Base-by-base conservation (phyloP, 2,888 invertebrate species). In the Lepas anatifera region DNA sequence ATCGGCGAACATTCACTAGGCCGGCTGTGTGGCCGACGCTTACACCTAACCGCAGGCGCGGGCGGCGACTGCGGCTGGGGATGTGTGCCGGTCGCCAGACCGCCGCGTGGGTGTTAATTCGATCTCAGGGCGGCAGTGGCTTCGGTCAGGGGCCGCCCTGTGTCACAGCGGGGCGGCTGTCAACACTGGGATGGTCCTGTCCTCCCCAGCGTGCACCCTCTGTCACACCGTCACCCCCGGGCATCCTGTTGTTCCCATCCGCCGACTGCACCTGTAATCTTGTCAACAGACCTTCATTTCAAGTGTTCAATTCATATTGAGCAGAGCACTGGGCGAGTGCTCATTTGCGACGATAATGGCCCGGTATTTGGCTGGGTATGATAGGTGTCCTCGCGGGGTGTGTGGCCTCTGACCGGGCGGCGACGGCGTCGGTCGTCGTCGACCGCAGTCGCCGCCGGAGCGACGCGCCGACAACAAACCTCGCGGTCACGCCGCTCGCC, bases 271-370 rank as follows among this genome's bases (percentile, higher is more conserved):
- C 25, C 58, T 58, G 58, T 58, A 58, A 58, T 58, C 35, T 58
- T 58, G 58, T 58, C 58, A 58, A 58, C 35, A 58, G 58, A 58
- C 58, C 58, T 25, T 58, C 58, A 58, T 58, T 58, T 35, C 58
- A 58, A 35, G 58, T 58, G 58, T 58, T 58, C 58, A 58, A 58
- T 58, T 58, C 58, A 58, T 58, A 58, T 58, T 35, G 58, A 58
- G 58, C 58, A 18, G 58, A 35, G 22, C 22, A 58, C 35, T 35
- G 58, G 58, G 2, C 58, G 58, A 58, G 32, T 35, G 58, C 58
- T 58, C 32, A 58, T 58, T 22, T 35, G 1, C 35, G n/a, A n/a
- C 35, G 25, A 35, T 58, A 58, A 58, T 58, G 58, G 35, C 58
- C 32, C 35, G 10, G 58, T 58, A 58, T 58, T 58, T 58, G 58